Base-by-base conservation (phyloP, 2,888 invertebrate species). In the Tortrix viridana region DNA sequence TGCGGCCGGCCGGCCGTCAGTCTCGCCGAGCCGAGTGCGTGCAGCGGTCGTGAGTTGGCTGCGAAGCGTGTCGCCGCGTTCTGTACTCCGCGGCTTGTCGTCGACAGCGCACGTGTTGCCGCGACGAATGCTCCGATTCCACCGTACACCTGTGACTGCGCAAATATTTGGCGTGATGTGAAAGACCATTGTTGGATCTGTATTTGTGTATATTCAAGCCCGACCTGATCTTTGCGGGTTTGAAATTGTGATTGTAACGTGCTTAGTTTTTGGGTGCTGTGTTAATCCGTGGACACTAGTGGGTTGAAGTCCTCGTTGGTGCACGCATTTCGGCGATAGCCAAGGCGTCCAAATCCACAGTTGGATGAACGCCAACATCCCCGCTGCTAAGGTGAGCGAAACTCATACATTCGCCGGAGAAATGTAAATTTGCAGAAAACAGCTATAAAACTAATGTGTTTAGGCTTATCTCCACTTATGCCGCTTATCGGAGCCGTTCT, bases 361-460 rank as follows among this genome's bases (percentile, higher is more conserved):
- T 92, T 91, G 92, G 91, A 91, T 91, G 91, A 88, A 88, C 87
- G 89, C 92, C 91, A 92, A 89, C 78, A 84, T 79, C 81, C 82
- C 86, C 79, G 80, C 84, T 84, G 77, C 87, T 87, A 86, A 92
- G 91, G 91, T 91, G 82, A 89, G 88, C 74, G 73, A 79, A 76
- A 77, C 76, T 70, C 74, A 71, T 71, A 75, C 74, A 69, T 74
- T 71, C 62, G 68, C 70, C 72, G 74, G 74, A 71, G 69, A 67
- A 72, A 73, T 69, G 67, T 72, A 71, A 75, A 75, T 72, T 72
- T 69, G 61, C 66, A 71, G 70, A 62, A 64, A 54, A 67, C 68
- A 66, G 63, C 61, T 48, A 65, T 49, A 62, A 65, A 70, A 75
- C 71, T 67, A 56, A 63, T 67, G 66, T 66, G 74, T 74, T 73